phyloP scores from a whole-genome alignment of 2,797 vertebrate species.

The Pangasius sanitwongsei region DNA sequence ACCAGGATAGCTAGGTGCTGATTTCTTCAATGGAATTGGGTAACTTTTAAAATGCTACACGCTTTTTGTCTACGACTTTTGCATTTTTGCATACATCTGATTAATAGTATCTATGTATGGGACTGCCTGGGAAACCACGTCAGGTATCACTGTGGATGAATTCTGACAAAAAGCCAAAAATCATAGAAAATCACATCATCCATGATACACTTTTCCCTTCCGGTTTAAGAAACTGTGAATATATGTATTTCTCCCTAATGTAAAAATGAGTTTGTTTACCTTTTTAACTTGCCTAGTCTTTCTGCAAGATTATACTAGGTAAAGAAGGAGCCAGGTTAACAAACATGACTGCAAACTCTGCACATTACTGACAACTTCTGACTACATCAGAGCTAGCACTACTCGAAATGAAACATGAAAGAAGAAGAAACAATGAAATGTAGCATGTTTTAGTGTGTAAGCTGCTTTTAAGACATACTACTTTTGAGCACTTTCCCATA shows the following conservation, averaged over 20 bases:
- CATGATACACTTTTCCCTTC: not conserved
- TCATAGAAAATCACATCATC: not conserved
- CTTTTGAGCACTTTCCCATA: not conserved
- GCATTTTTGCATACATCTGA: not conserved
- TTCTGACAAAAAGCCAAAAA: not conserved
- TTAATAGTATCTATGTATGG: not conserved
- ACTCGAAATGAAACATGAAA: not conserved
- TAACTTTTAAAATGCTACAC: not conserved
- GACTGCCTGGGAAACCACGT: not conserved
- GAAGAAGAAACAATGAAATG: not conserved
- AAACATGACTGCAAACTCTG: not conserved
- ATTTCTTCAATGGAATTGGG: not conserved
- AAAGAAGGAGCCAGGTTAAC: not conserved
- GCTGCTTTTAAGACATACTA: not conserved
- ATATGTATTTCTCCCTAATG: not conserved
- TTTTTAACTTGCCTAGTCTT: not conserved
- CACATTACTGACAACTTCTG: too few species aligned
- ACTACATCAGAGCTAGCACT: not conserved
- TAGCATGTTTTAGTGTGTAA: not conserved
- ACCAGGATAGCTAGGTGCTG: not conserved
- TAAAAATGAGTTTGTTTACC: not conserved
- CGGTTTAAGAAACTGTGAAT: not conserved
- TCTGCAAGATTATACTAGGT: not conserved
- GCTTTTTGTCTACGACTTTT: not conserved
- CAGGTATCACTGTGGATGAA: not conserved